A percentile compares a stretch with the other conserved stretches of the same genome.
phyloP scores from a whole-genome alignment of 2,797 vertebrate species.

The Gymnodraco acuticeps region DNA sequence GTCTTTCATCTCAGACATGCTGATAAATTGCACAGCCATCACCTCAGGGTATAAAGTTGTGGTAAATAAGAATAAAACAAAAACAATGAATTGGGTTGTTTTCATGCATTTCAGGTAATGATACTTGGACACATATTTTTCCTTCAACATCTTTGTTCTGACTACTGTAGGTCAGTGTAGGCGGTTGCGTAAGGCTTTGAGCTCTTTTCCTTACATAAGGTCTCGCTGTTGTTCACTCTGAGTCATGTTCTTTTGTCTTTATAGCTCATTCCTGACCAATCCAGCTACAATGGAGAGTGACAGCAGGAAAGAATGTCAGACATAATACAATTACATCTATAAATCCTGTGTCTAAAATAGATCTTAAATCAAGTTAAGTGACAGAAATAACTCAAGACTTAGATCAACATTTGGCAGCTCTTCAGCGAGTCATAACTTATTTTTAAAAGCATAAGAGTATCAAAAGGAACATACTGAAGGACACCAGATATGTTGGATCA shows the following conservation, averaged over 20 bases:
- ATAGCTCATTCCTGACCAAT: no score
- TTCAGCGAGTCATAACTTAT: background rate
- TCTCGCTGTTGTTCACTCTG: background rate
- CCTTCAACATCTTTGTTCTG: constrained; percentile 2
- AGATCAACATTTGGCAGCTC: constrained; percentile 11
- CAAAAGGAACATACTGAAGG: background rate
- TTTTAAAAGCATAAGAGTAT: background rate
- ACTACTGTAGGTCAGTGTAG: constrained; percentile 10
- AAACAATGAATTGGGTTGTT: constrained; percentile 10
- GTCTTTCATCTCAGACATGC: constrained; percentile 45
- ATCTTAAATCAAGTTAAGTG: constrained; percentile 7
- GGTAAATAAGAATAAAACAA: constrained; percentile 32
- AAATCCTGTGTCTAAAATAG: constrained; percentile 16
- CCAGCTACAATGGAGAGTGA: background rate
- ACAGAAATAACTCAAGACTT: constrained; percentile 15
- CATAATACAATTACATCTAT: constrained; percentile 18
- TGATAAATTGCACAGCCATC: constrained; percentile 30
- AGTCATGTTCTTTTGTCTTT: no score
- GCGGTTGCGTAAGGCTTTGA: background rate
- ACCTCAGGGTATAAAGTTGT: constrained; percentile 26
- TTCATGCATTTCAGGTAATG: constrained; percentile 26
- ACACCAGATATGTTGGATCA: background rate
- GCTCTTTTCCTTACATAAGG: constrained; percentile 5
- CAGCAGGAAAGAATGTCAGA: background rate
- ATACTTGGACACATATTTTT: constrained; percentile 26